These are phyloP conservation scores for Malurus cyaneus DNA, from an alignment of 2,113 vertebrate genomes.

Conservation along the genomic window DNA sequence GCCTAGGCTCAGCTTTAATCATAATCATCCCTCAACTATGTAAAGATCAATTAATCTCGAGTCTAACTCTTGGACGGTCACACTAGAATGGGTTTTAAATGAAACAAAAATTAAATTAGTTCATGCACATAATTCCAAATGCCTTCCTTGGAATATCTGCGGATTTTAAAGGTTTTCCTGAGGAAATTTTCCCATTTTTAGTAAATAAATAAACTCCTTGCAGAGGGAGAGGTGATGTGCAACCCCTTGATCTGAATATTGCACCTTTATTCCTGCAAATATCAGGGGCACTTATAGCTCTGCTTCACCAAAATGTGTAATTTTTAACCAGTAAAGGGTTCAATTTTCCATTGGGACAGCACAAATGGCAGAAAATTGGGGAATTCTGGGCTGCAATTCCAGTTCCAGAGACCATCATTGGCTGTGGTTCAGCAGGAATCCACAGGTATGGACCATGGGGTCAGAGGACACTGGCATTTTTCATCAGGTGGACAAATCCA, in stretches of 20 bases:
- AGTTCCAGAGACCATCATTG: neutral
- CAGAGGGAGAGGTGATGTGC: neutral
- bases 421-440: neutral
- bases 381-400: neutral
- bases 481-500: neutral
- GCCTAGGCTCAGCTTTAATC: neutral
- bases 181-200: neutral
- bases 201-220: neutral
- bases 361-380: neutral
- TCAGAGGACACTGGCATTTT: neutral
- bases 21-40: neutral
- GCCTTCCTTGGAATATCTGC: neutral
- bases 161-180: neutral
- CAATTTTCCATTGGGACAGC: constrained; percentile 39
- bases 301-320: neutral
- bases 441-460: neutral
- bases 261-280: neutral
- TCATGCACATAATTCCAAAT: neutral
- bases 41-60: neutral
- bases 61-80: neutral
- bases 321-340: neutral
- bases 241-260: neutral
- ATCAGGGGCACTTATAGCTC: neutral
- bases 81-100: neutral
- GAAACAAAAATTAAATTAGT: neutral